A percentile compares a stretch with the other conserved stretches of the same genome.
Evolutionary conservation across 2,888 invertebrate species (phyloP).

Genomic region (Eupithecia insigniata): DNA sequence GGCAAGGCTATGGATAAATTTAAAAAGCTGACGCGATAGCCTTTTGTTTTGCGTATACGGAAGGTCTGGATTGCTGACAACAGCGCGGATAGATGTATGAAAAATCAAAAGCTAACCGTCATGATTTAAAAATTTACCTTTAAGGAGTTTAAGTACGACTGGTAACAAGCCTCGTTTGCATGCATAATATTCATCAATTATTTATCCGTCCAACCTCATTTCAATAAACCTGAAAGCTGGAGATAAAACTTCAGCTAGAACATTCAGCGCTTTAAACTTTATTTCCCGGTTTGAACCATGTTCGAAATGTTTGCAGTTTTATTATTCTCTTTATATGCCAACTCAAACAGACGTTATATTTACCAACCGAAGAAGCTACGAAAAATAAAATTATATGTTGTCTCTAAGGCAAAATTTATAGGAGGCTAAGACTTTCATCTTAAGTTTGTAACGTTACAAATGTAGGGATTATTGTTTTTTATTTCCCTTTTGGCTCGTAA

Average conservation of each 20-base stretch:
- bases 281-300: neutral
- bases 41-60: too few relatives aligned
- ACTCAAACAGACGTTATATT: neutral
- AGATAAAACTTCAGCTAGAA: neutral
- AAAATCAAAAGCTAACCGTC: too few relatives aligned
- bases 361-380: neutral
- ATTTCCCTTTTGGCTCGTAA: slow-evolving; percentile 21
- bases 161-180: slow-evolving; percentile 1
- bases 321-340: neutral
- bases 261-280: neutral
- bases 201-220: slow-evolving; percentile 8
- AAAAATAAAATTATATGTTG: neutral
- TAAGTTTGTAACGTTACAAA: neutral
- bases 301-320: neutral
- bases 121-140: too few relatives aligned
- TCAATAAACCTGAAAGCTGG: neutral
- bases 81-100: neutral
- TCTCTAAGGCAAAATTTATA: slow-evolving; percentile 4
- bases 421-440: neutral
- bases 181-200: slow-evolving; percentile 2
- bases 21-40: too few relatives aligned
- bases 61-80: neutral
- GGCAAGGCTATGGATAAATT: too few relatives aligned
- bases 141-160: neutral
- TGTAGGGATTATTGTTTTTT: neutral